phyloP scores from a whole-genome alignment of 2,888 invertebrate genomes.

The Prenolepis imparis region DNA sequence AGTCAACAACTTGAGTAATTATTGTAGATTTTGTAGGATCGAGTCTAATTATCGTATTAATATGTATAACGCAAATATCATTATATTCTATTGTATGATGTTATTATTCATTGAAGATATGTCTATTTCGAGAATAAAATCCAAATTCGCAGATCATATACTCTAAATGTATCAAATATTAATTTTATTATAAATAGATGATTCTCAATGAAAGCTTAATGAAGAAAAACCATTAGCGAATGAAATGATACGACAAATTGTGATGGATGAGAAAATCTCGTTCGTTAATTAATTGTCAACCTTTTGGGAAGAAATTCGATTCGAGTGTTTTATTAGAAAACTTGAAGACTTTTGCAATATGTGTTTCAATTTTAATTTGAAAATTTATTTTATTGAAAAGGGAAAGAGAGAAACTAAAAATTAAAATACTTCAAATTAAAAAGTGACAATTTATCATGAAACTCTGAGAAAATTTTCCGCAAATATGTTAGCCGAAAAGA shows the following conservation, averaged over 20 bases:
- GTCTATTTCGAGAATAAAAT: not conserved
- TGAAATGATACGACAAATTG: not conserved
- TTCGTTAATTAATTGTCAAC: not conserved
- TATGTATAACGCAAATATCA: conserved; percentile 17
- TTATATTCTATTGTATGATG: not conserved
- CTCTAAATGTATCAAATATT: not conserved
- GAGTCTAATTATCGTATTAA: not conserved
- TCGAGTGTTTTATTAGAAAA: not conserved
- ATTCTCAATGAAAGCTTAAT: not conserved
- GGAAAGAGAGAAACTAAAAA: not conserved
- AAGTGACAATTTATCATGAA: not conserved
- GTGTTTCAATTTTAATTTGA: not conserved
- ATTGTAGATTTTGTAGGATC: not conserved
- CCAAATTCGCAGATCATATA: not conserved
- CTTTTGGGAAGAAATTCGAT: not conserved
- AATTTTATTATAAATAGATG: not conserved
- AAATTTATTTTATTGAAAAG: not conserved
- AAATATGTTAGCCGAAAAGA: too few species aligned
- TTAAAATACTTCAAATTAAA: conserved; percentile 5
- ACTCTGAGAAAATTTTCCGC: not conserved
- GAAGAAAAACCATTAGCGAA: not conserved
- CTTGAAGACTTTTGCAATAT: conserved; percentile 4
- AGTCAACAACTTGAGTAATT: conserved; percentile 30
- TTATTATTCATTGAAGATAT: not conserved
- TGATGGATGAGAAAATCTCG: not conserved